Conservation (phyloP, 2,113 vertebrate species). For the Aptenodytes patagonicus region DNA sequence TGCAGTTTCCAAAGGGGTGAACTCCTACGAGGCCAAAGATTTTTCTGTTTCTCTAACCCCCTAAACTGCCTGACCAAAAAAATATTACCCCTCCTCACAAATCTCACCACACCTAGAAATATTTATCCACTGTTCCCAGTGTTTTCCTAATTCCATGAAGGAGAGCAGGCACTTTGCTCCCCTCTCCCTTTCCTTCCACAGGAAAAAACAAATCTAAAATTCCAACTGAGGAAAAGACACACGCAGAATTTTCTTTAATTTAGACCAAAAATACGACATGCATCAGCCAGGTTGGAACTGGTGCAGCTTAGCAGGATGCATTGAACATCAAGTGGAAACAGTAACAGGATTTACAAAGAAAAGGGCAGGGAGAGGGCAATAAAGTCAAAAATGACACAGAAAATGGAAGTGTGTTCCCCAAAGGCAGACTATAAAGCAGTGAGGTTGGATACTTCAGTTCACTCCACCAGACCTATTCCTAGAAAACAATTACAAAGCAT, state of each 20-base stretch:
- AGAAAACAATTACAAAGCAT: neutral
- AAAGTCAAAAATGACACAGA: neutral
- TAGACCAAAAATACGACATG: neutral
- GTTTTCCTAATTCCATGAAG: neutral
- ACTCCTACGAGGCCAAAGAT: neutral
- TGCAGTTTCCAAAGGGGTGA: neutral
- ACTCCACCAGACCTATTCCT: neutral
- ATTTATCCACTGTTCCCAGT: neutral
- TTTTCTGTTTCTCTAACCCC: neutral
- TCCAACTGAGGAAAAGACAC: neutral
- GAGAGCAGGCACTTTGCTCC: neutral
- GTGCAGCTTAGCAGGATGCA: neutral
- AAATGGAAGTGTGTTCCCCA: neutral
- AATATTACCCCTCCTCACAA: neutral
- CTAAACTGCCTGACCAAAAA: neutral
- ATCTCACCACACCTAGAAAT: neutral
- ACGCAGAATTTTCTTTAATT: neutral
- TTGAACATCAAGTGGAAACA: neutral
- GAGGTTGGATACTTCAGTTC: neutral
- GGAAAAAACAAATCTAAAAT: neutral
- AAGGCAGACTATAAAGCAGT: neutral
- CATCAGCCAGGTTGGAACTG: neutral
- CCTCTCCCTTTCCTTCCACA: neutral
- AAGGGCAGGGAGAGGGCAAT: neutral
- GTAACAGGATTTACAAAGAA: neutral